Percentiles rank a stretch among this genome's conserved stretches.
Conservation (phyloP, 2,888 invertebrate species). For the Dichetophora obliterata region DNA sequence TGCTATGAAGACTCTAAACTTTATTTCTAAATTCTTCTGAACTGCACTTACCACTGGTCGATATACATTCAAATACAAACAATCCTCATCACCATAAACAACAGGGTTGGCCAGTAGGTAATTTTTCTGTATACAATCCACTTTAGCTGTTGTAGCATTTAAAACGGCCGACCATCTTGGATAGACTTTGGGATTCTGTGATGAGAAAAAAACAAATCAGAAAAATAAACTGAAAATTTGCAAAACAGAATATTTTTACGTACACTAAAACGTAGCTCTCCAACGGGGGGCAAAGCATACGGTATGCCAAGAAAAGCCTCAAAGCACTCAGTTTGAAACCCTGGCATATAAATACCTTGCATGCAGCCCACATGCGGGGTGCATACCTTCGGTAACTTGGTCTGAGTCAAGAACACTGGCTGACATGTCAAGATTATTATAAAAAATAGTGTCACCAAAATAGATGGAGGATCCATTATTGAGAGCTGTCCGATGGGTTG, state of each 20-base stretch:
- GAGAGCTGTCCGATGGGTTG: not conserved
- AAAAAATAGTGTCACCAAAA: not conserved
- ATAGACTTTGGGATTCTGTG: slow-evolving; percentile 62
- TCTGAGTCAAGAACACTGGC: not conserved
- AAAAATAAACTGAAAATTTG: not conserved
- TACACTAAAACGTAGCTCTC: slow-evolving; percentile 64
- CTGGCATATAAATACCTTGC: slow-evolving; percentile 58
- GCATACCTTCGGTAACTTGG: slow-evolving; percentile 54
- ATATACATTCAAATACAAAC: slow-evolving; percentile 72
- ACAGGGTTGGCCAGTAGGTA: slow-evolving; percentile 64
- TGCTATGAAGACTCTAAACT: too few species aligned
- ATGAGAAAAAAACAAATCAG: not conserved
- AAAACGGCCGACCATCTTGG: slow-evolving; percentile 55
- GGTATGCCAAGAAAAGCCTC: slow-evolving; percentile 68
- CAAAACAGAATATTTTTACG: slow-evolving; percentile 44
- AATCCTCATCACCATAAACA: slow-evolving; percentile 71
- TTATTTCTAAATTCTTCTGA: too few species aligned
- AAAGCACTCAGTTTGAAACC: slow-evolving; percentile 59
- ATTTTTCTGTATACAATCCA: slow-evolving; percentile 72
- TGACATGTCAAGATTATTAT: not conserved
- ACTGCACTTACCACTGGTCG: slow-evolving; percentile 60
- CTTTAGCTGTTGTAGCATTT: slow-evolving; percentile 64
- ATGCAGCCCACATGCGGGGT: slow-evolving; percentile 58
- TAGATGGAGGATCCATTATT: not conserved
- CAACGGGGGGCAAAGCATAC: slow-evolving; percentile 66